Base-by-base conservation (phyloP, 2,113 vertebrate species). In the Natator depressus region DNA sequence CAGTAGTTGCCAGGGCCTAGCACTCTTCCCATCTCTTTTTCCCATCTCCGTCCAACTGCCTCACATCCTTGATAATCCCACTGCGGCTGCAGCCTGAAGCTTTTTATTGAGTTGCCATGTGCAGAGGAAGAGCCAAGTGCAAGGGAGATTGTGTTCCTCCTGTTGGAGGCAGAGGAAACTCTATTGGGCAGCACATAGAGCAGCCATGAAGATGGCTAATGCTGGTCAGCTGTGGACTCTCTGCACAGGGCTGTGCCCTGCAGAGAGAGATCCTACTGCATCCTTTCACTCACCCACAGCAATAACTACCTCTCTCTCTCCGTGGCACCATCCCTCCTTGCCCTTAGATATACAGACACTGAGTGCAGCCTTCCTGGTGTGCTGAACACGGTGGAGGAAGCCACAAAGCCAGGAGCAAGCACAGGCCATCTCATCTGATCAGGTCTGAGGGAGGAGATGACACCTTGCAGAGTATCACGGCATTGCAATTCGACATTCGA, bases 61-160 rank as follows among this genome's bases (percentile, higher is more conserved):
- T 90, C 90, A 86, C 1, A 1, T 42, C 57, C 75, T 85, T 8
- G 4, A 47, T 80, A 25, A 76, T 89, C 86, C 55, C 31, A 65
- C 80, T 0, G 2, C 35, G 55, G 82, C 81, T 89, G 82, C 25
- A 86, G 82, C 93, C 85, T 83, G 80, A 72, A 83, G 62, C 82
- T 96, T 81, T 62, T 79, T 9, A 50, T 46, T 80, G 62, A 95
- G 59, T 31, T 13, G 3, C 27, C n/a, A 46, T 8, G 22, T 76
- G 57, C 91, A 88, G 89, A 96, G 85, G 86, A 86, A 85, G 62
- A 93, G 88, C 78, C 88, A 93, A 88, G 78, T 78, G 62, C 14
- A 38, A 85, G 81, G 57, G 91, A 55, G 89, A 53, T 59, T 1
- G 1, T 35, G 14, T 17, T 5, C 49, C 38, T 90, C 22, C 81